phyloP scores from a whole-genome alignment of 1,140 invertebrate genomes.

The Listronotus oregonensis region DNA sequence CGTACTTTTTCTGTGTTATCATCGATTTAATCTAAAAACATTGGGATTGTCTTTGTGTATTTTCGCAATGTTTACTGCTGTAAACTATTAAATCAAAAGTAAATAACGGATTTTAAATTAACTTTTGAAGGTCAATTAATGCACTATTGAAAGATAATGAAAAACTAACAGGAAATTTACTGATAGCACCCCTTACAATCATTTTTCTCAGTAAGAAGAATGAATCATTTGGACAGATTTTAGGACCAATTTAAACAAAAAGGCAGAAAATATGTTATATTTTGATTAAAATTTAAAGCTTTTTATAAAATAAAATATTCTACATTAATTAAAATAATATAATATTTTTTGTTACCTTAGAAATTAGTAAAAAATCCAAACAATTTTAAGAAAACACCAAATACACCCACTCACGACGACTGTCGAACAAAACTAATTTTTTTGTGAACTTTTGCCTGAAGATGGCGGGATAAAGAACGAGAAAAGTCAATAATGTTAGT shows the following conservation, averaged over 20 bases:
- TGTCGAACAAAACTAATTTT: constrained; percentile 21
- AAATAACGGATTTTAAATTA: too few species aligned
- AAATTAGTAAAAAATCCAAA: constrained; percentile 22
- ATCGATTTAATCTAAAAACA: too few species aligned
- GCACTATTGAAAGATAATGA: too few species aligned
- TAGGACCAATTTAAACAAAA: background rate
- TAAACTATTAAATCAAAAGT: too few species aligned
- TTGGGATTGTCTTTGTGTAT: too few species aligned
- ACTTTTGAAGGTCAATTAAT: too few species aligned
- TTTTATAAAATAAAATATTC: background rate
- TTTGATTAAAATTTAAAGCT: background rate
- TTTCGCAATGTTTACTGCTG: too few species aligned
- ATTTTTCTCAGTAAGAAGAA: constrained; percentile 7
- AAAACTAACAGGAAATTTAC: background rate
- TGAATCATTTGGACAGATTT: constrained; percentile 23
- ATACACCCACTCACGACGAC: constrained; percentile 30
- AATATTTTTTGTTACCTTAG: constrained; percentile 17
- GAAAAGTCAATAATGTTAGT: constrained; percentile 28
- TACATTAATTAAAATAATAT: constrained; percentile 1
- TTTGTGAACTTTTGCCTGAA: constrained; percentile 14
- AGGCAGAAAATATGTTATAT: too few species aligned
- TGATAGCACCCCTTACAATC: constrained; percentile 25
- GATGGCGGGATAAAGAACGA: constrained; percentile 22
- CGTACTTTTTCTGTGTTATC: too few species aligned
- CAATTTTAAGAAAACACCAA: constrained; percentile 22